phyloP scores from a whole-genome alignment of 2,113 vertebrate genomes.

The Gopherus flavomarginatus region DNA sequence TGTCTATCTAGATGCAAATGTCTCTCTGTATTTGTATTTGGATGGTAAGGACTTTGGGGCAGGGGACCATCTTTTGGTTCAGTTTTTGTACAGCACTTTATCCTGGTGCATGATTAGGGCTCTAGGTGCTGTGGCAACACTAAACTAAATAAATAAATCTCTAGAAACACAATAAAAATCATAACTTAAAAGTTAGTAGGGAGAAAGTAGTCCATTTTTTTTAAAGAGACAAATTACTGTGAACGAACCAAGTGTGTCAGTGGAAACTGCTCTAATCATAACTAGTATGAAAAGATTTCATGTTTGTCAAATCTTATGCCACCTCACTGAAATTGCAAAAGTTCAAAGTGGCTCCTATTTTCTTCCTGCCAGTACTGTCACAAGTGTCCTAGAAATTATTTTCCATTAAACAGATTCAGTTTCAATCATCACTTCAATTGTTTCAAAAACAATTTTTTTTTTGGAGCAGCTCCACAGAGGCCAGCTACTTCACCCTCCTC shows the following conservation, averaged over 20 bases:
- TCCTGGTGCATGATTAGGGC: neutral
- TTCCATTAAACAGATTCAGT: constrained; percentile 65
- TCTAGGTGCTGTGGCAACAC: neutral
- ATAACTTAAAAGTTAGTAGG: constrained; percentile 33
- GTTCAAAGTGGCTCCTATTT: neutral
- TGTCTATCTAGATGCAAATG: neutral
- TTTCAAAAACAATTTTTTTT: constrained; percentile 16
- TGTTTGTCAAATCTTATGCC: constrained; percentile 33
- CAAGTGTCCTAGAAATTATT: constrained; percentile 23
- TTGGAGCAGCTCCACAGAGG: neutral
- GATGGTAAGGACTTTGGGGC: constrained; percentile 27
- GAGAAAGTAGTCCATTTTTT: constrained; percentile 22
- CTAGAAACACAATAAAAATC: neutral
- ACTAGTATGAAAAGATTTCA: constrained; percentile 13
- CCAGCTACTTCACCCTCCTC: neutral
- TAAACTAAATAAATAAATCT: constrained; percentile 49
- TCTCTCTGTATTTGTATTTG: accelerated
- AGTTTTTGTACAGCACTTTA: constrained; percentile 49
- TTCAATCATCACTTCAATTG: constrained; percentile 44
- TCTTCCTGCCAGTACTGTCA: constrained; percentile 45
- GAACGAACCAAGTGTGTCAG: neutral
- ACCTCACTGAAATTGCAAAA: constrained; percentile 9
- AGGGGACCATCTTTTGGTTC: neutral
- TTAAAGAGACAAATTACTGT: neutral
- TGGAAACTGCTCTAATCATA: constrained; percentile 70